phyloP scores from a whole-genome alignment of 2,888 invertebrate genomes.

The Abscondita cerata region DNA sequence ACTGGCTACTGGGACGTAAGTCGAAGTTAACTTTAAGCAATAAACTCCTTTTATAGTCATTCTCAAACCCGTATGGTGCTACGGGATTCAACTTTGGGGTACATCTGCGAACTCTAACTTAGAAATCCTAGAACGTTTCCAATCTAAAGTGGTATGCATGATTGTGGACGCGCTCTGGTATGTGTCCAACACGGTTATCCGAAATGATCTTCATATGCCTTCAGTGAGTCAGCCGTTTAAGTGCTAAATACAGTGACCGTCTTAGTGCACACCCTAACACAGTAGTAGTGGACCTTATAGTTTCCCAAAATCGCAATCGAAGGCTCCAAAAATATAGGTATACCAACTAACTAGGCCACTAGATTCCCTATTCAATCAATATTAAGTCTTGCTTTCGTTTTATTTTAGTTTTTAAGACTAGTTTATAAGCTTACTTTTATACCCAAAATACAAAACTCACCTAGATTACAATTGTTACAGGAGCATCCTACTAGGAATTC shows the following conservation, averaged over 20 bases:
- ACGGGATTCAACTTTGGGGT: too few species aligned
- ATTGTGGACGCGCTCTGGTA: background rate
- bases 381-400: constrained; percentile 7
- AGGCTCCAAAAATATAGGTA: too few species aligned
- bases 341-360: too few species aligned
- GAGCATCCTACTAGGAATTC: too few species aligned
- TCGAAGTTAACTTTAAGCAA: too few species aligned
- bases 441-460: background rate
- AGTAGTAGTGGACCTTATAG: constrained; percentile 9
- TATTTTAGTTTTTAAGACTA: background rate
- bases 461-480: background rate
- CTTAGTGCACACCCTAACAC: constrained; percentile 10
- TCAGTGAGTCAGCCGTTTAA: constrained; percentile 7
- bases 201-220: constrained; percentile 3
- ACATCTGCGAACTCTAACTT: background rate
- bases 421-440: constrained; percentile 1
- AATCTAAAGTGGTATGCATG: background rate
- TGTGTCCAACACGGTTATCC: background rate
- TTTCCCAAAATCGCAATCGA: constrained; percentile 10
- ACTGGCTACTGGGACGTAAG: constrained; percentile 5
- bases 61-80: too few species aligned
- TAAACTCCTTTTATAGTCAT: too few species aligned
- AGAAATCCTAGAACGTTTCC: background rate
- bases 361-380: constrained; percentile 10
- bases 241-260: constrained; percentile 14